Evolutionary conservation across 1,140 invertebrate genomes (phyloP).

Genomic region (Ctenoplectra terminalis): DNA sequence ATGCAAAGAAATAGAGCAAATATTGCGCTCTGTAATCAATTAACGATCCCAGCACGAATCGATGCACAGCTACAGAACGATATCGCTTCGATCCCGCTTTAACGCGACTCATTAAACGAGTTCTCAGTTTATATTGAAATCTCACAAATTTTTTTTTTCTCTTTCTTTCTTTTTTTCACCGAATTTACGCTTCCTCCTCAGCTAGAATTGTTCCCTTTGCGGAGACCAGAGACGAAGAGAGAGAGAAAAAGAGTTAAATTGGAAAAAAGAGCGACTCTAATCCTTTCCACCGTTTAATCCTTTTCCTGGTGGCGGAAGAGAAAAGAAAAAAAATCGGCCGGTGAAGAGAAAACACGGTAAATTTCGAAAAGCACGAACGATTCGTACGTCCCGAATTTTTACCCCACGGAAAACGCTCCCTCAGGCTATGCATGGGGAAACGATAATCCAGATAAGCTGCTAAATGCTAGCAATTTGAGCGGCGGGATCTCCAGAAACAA

Average conservation of each 20-base stretch:
- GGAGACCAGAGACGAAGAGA: neutral
- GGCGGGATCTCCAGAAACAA: constrained; percentile 68
- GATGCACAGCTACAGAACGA: constrained; percentile 3
- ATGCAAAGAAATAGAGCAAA: constrained; percentile 39
- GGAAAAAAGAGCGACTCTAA: constrained; percentile 20
- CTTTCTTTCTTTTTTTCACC: neutral
- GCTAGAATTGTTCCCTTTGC: constrained; percentile 4
- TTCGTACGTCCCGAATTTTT: constrained; percentile 9
- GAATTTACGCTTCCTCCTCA: neutral
- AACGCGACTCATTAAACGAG: constrained; percentile 3
- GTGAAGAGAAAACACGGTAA: neutral
- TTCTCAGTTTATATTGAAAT: neutral
- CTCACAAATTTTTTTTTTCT: neutral
- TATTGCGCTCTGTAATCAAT: constrained; percentile 30
- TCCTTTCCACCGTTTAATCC: constrained; percentile 34
- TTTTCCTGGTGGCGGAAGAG: neutral
- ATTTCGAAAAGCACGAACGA: constrained; percentile 37
- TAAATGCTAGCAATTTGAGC: constrained; percentile 74
- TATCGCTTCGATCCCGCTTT: neutral
- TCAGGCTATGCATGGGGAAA: constrained; percentile 32
- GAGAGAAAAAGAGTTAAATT: too few relatives aligned
- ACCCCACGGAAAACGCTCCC: constrained; percentile 27
- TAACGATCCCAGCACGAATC: constrained; percentile 17
- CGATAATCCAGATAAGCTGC: constrained; percentile 73
- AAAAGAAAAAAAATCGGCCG: neutral